Conservation (phyloP, 2,113 vertebrate genomes). For the Chloebia gouldiae region DNA sequence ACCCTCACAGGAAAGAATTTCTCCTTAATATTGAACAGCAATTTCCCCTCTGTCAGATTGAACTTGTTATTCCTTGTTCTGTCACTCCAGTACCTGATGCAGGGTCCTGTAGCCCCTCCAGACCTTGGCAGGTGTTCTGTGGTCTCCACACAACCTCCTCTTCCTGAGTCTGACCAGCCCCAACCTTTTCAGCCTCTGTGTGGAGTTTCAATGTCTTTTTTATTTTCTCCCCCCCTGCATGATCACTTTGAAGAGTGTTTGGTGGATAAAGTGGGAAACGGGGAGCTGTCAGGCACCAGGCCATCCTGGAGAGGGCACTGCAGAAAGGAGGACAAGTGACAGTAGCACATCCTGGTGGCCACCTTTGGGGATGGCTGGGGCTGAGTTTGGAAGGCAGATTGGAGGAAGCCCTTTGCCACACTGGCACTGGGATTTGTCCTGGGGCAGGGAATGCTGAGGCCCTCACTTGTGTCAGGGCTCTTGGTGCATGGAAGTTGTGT, state of each 20-base stretch:
- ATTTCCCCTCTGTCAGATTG: neutral
- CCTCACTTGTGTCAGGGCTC: neutral
- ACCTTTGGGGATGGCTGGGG: neutral
- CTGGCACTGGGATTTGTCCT: neutral
- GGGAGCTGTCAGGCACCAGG: rapidly evolving
- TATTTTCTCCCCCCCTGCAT: rapidly evolving
- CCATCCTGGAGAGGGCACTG: neutral
- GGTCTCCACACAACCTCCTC: neutral
- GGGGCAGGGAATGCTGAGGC: neutral
- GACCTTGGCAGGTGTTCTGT: neutral
- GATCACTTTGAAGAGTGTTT: neutral
- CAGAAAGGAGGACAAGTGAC: neutral
- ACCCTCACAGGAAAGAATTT: neutral
- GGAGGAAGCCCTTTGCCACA: neutral
- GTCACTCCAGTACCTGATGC: neutral
- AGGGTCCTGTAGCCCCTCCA: neutral
- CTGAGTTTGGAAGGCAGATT: neutral
- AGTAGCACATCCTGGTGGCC: neutral
- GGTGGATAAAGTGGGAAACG: neutral
- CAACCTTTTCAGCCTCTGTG: neutral
- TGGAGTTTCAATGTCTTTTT: neutral
- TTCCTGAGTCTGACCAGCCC: neutral
- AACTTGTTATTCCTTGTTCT: neutral
- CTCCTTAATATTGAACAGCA: neutral
- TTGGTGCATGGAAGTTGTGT: neutral